These are phyloP conservation scores for Cheumatopsyche charites DNA, from an alignment of 1,140 invertebrate species.

Conservation along the genomic window DNA sequence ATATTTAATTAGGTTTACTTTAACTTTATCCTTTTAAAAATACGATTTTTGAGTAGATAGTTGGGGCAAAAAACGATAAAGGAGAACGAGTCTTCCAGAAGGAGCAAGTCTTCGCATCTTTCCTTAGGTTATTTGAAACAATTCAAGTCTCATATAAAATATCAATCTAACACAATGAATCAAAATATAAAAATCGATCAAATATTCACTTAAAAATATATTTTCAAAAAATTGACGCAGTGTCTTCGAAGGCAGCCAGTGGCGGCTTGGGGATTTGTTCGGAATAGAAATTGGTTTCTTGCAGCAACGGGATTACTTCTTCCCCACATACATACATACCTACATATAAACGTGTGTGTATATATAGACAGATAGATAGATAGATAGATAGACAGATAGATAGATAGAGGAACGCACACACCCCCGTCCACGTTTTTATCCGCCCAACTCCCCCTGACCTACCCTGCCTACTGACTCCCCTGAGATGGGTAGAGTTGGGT, in stretches of 20 bases:
- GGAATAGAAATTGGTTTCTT: conserved; percentile 50
- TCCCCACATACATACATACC: conserved; percentile 42
- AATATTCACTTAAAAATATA: neutral
- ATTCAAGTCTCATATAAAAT: too few species aligned
- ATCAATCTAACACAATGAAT: neutral
- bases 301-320: conserved; percentile 50
- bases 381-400: too few species aligned
- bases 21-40: too few species aligned
- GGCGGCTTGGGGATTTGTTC: conserved; percentile 48
- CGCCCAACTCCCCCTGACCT: conserved; percentile 23
- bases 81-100: too few species aligned
- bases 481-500: neutral
- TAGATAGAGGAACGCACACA: too few species aligned
- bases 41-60: too few species aligned
- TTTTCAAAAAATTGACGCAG: conserved; percentile 29
- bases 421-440: conserved; percentile 19
- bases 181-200: neutral
- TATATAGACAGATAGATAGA: too few species aligned
- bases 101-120: too few species aligned
- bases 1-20: too few species aligned
- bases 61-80: too few species aligned
- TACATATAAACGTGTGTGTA: too few species aligned
- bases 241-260: conserved; percentile 35
- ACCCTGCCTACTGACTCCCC: conserved; percentile 12
- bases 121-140: too few species aligned